Percentiles rank a stretch among this genome's conserved stretches.
These are phyloP conservation scores for Elephas maximus DNA, from an alignment of 2,113 vertebrate genomes.

Conservation along the genomic window DNA sequence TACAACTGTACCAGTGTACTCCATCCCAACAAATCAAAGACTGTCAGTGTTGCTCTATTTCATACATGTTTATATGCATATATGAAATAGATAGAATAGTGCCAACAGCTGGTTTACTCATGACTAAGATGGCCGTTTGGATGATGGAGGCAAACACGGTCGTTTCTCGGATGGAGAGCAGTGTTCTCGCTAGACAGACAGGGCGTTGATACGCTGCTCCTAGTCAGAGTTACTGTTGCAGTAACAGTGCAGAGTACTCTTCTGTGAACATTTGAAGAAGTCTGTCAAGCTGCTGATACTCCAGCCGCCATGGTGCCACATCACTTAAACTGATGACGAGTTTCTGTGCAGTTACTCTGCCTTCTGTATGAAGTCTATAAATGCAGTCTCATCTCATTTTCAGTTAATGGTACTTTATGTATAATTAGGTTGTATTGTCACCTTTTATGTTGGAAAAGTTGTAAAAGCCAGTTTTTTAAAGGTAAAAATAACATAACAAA, in stretches of 20 bases:
- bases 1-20: neutral
- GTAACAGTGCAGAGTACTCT: neutral
- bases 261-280: neutral
- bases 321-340: conserved; percentile 35
- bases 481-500: neutral
- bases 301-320: neutral
- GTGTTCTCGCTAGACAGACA: neutral
- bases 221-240: neutral
- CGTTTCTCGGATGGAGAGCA: neutral
- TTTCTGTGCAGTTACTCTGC: conserved; percentile 59
- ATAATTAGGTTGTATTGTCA: neutral
- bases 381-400: conserved; percentile 83
- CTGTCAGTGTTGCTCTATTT: neutral
- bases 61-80: neutral
- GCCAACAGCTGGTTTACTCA: neutral
- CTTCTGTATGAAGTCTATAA: conserved; percentile 47
- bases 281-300: neutral
- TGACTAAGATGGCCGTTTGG: neutral
- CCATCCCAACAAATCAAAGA: neutral
- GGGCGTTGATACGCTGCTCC: neutral
- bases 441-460: neutral
- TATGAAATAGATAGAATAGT: neutral
- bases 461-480: neutral
- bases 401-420: conserved; percentile 10
- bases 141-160: neutral